phyloP scores from a whole-genome alignment of 92 coral and sea anemone species.

The Epizoanthus rinbou region DNA sequence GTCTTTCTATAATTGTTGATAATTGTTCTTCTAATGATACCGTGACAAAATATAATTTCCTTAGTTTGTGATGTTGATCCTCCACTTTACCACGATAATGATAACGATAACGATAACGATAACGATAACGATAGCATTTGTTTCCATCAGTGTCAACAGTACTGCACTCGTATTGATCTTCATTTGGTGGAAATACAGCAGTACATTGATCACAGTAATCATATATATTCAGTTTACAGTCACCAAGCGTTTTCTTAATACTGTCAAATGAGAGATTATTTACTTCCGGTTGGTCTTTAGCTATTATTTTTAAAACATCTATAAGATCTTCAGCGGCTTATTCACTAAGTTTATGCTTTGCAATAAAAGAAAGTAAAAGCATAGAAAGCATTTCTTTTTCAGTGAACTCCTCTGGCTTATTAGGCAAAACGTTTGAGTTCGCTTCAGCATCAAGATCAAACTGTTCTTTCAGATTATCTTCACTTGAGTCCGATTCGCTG shows the following conservation, averaged over 20 bases:
- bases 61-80: slow-evolving; percentile 36
- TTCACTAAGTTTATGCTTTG: slow-evolving; percentile 43
- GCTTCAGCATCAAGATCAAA: neutral
- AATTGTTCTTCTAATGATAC: slow-evolving; percentile 48
- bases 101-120: too few species aligned
- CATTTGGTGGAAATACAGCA: slow-evolving; percentile 38
- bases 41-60: slow-evolving; percentile 45
- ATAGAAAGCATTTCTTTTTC: slow-evolving; percentile 33
- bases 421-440: neutral
- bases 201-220: slow-evolving; percentile 43
- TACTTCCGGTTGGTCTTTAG: slow-evolving; percentile 22
- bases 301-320: slow-evolving; percentile 28
- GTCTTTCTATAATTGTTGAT: slow-evolving; percentile 23
- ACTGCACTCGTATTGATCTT: slow-evolving; percentile 21
- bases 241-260: slow-evolving; percentile 31
- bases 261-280: slow-evolving; percentile 6
- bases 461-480: slow-evolving; percentile 2
- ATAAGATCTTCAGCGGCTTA: slow-evolving; percentile 43
- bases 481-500: slow-evolving; percentile 43
- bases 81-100: slow-evolving; percentile 31
- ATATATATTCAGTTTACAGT: slow-evolving; percentile 14
- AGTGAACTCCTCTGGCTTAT: neutral
- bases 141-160: slow-evolving; percentile 32
- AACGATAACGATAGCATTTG: too few species aligned
- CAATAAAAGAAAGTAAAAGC: slow-evolving; percentile 35